A percentile compares a stretch with the other conserved stretches of the same genome.
Evolutionary conservation across 2,888 invertebrate species (phyloP).

Genomic region (Temnothorax ravouxi): DNA sequence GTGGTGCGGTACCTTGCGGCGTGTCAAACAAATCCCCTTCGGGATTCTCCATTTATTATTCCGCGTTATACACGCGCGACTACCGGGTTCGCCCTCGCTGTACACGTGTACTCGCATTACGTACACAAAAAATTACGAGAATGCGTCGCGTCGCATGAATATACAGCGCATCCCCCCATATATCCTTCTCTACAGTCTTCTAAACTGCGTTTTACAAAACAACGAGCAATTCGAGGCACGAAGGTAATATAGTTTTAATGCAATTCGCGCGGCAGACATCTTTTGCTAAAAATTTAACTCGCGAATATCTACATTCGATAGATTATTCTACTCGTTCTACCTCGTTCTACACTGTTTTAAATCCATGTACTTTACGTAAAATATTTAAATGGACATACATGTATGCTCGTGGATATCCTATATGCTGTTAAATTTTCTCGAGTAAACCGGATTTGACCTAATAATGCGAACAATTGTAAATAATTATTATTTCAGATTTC

Average conservation of each 20-base stretch:
- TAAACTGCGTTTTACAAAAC: slow-evolving; percentile 9
- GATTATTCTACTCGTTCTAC: not conserved
- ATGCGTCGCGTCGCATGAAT: slow-evolving; percentile 2
- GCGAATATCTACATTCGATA: not conserved
- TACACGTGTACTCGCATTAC: slow-evolving; percentile 43
- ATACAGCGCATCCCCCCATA: not conserved
- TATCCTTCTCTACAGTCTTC: not conserved
- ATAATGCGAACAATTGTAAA: not conserved
- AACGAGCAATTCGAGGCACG: not conserved
- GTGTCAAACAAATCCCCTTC: slow-evolving; percentile 61
- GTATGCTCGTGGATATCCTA: not conserved
- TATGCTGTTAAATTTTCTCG: not conserved
- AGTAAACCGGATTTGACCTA: not conserved
- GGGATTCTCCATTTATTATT: slow-evolving; percentile 67
- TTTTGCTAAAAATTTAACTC: slow-evolving; percentile 5
- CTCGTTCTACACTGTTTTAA: not conserved
- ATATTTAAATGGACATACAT: not conserved
- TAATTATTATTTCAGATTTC: not conserved
- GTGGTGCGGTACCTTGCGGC: slow-evolving; percentile 49
- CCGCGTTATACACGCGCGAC: slow-evolving; percentile 52
- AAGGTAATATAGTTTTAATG: not conserved
- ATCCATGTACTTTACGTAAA: slow-evolving; percentile 3
- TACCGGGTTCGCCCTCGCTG: slow-evolving; percentile 21
- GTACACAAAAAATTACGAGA: slow-evolving; percentile 36
- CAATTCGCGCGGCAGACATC: not conserved